These are phyloP conservation scores for Peromyscus leucopus DNA, from an alignment of 2,113 vertebrate species.

Conservation along the genomic window DNA sequence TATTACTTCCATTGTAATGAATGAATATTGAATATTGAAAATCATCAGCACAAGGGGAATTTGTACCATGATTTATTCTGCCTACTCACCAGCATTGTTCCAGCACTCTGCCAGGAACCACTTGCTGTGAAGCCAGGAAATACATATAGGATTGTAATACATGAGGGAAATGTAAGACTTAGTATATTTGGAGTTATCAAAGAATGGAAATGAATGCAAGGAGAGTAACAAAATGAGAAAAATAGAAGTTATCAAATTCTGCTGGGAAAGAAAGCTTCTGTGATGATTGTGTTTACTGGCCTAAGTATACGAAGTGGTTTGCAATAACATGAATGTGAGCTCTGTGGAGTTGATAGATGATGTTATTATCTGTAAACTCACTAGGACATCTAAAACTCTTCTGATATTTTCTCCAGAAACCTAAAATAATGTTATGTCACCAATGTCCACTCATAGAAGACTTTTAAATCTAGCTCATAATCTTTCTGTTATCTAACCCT, in stretches of 20 bases:
- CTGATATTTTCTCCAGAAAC: neutral
- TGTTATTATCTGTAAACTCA: neutral
- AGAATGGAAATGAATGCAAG: neutral
- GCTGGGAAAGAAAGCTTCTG: neutral
- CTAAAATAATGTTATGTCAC: neutral
- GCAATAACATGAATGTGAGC: neutral
- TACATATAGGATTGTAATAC: neutral
- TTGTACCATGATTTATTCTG: neutral
- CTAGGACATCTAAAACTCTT: neutral
- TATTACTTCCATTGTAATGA: neutral
- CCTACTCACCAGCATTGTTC: neutral
- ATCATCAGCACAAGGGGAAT: neutral
- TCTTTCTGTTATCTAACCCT: neutral
- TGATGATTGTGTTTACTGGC: neutral
- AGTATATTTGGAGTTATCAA: neutral
- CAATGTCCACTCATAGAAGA: neutral
- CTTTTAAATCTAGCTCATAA: neutral
- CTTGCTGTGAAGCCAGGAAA: neutral
- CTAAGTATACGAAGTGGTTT: neutral
- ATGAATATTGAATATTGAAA: neutral
- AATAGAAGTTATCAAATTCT: neutral
- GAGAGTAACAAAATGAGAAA: neutral
- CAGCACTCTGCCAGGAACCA: neutral
- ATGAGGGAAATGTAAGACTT: neutral
- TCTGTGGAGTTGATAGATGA: neutral